Conservation (phyloP, 1,140 invertebrate genomes). For the Sycophaga agraensis region DNA sequence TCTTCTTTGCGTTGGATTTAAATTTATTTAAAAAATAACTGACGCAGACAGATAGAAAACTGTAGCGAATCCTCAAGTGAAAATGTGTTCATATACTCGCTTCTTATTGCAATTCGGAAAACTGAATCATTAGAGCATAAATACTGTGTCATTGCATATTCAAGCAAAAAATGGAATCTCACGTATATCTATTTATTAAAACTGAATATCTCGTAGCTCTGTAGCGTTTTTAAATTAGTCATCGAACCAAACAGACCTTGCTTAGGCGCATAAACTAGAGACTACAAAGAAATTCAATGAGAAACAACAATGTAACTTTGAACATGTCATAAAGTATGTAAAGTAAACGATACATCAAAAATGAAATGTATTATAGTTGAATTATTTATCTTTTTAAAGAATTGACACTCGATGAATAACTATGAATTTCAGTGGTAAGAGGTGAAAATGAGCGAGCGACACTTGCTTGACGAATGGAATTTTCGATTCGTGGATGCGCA, state of each 20-base stretch:
- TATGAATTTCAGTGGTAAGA: too few species aligned
- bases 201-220: background rate
- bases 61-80: background rate
- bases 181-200: background rate
- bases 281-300: background rate
- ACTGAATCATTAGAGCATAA: background rate
- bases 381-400: too few species aligned
- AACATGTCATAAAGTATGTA: slow-evolving; percentile 16
- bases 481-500: too few species aligned
- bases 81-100: slow-evolving; percentile 5
- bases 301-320: slow-evolving; percentile 14
- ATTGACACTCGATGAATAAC: too few species aligned
- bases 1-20: background rate
- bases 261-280: background rate
- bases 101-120: slow-evolving; percentile 1
- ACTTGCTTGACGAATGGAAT: too few species aligned
- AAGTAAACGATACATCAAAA: background rate
- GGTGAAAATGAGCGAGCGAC: too few species aligned
- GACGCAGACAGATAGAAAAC: background rate
- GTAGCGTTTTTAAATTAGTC: background rate
- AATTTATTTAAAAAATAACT: background rate
- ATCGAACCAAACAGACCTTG: background rate
- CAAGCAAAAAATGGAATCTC: background rate
- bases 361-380: background rate
- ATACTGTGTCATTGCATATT: background rate